These are phyloP conservation scores for Genyomyrus donnyi DNA, from an alignment of 2,113 vertebrate species.

Conservation along the genomic window DNA sequence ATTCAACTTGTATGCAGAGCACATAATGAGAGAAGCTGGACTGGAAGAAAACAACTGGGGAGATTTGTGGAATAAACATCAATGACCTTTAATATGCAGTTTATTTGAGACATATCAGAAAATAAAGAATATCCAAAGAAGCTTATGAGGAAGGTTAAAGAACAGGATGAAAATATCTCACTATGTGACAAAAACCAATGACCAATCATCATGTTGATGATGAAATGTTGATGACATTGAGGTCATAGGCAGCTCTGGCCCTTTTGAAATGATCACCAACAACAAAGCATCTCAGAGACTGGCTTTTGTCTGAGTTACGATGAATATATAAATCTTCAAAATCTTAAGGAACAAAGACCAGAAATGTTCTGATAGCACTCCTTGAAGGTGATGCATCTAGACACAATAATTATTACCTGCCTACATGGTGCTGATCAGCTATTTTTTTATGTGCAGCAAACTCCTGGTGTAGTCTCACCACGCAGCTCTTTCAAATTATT, in stretches of 20 bases:
- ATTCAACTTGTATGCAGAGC: background rate
- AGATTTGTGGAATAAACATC: background rate
- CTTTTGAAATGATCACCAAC: background rate
- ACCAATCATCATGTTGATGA: background rate
- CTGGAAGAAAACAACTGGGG: background rate
- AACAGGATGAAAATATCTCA: background rate
- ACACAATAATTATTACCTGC: too few species aligned
- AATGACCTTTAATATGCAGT: background rate
- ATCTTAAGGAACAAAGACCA: background rate
- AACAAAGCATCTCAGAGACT: background rate
- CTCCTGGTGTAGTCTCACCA: too few species aligned
- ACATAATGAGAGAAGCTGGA: background rate
- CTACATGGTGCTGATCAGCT: too few species aligned
- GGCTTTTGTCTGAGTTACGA: background rate
- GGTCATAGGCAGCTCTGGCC: background rate
- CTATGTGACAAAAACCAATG: background rate
- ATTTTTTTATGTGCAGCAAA: too few species aligned
- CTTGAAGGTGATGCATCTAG: too few species aligned
- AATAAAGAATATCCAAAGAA: background rate
- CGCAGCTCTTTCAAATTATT: too few species aligned
- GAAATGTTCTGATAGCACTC: background rate
- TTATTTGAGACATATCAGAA: background rate
- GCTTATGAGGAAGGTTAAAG: background rate
- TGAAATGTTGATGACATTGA: background rate
- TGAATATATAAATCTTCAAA: background rate